Evolutionary conservation across 2,113 vertebrate genomes (phyloP).

Genomic region (Hirundichthys speculiger): DNA sequence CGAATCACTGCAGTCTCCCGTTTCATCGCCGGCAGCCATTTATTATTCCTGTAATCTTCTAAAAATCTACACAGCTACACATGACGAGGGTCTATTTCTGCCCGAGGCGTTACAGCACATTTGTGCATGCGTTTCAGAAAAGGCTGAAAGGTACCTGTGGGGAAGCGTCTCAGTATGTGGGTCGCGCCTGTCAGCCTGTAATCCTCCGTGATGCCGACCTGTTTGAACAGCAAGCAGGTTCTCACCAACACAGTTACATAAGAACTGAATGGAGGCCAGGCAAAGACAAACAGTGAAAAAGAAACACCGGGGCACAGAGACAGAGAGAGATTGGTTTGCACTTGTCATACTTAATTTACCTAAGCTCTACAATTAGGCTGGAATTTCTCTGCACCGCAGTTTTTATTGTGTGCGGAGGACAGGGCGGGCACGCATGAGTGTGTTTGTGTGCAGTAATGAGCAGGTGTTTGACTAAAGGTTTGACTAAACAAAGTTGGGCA

Average conservation of each 20-base stretch:
- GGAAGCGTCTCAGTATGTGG: slow-evolving; percentile 58
- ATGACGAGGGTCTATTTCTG: slow-evolving; percentile 31
- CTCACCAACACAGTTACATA: slow-evolving; percentile 69
- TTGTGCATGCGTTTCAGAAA: background rate
- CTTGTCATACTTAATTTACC: slow-evolving; percentile 58
- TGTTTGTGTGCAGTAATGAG: slow-evolving; percentile 20
- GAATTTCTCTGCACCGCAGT: slow-evolving; percentile 41
- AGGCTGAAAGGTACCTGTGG: slow-evolving; percentile 44
- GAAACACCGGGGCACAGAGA: slow-evolving; percentile 8
- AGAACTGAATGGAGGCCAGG: slow-evolving; percentile 54
- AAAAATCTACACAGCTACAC: slow-evolving; percentile 32
- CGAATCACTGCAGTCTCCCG: slow-evolving; percentile 36
- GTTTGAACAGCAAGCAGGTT: slow-evolving; percentile 78
- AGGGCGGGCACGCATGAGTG: background rate
- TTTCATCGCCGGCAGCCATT: slow-evolving; percentile 25
- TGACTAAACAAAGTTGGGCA: slow-evolving; percentile 51
- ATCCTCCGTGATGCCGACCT: slow-evolving; percentile 63
- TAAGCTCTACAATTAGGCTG: slow-evolving; percentile 54
- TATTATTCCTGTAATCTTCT: slow-evolving; percentile 37
- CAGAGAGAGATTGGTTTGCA: slow-evolving; percentile 43
- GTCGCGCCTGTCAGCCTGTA: slow-evolving; percentile 55
- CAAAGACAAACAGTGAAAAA: slow-evolving; percentile 47
- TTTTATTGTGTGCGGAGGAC: slow-evolving; percentile 14
- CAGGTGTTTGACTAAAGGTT: slow-evolving; percentile 30
- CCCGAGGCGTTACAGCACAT: slow-evolving; percentile 3